Evolutionary conservation across 1,140 invertebrate species (phyloP), one percentile per base, ranked within the genome.

Genomic region (Brachionus asplanchnoidis): DNA sequence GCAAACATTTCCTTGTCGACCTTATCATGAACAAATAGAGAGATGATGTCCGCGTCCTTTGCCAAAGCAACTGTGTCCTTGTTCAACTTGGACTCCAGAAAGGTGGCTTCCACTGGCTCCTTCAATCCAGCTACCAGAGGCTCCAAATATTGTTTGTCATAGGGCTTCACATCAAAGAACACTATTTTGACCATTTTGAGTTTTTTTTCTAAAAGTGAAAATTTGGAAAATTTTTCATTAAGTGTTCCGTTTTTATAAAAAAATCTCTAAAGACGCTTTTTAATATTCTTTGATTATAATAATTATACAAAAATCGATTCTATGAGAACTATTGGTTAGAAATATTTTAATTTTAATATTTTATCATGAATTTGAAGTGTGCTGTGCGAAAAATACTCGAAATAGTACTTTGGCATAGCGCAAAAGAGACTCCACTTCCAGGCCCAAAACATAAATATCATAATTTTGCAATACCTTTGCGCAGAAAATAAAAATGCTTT

Each of bases 101-200:
- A 68, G 5, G 17, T 50, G 4, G 28, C 50, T 28, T 80, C 50
- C 7, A 65, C 23, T 80, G 50, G 78, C 17, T 65, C 32, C 12
- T 80, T 80, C 7, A 66, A 1, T 17, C 8, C 26, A 6, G 32
- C 42, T 4, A 66, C 78, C 9, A 80, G 32, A 2, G 78, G 50
- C 12, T 36, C 32, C 8, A 80, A 65, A 14, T 36, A 44, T 65
- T 80, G 9, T 5, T 46, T 60, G 78, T 80, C 78, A 17, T 32
- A 80, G n/a, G 78, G 78, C 56, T 80, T 80, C 3, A 66, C 78
- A 26, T 80, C 78, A 42, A 80, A 80, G n/a, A 80, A 65, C n/a
- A 80, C 56, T 14, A 80, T 65, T 66, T 80, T 80, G 28, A 65
- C 28, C 56, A 65, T 80, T 66, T 60, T 66, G 12, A 65, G 26